A percentile compares a stretch with the other conserved stretches of the same genome.
These are phyloP conservation scores for Pleuronectes platessa DNA, from an alignment of 2,113 vertebrate genomes.

Conservation along the genomic window DNA sequence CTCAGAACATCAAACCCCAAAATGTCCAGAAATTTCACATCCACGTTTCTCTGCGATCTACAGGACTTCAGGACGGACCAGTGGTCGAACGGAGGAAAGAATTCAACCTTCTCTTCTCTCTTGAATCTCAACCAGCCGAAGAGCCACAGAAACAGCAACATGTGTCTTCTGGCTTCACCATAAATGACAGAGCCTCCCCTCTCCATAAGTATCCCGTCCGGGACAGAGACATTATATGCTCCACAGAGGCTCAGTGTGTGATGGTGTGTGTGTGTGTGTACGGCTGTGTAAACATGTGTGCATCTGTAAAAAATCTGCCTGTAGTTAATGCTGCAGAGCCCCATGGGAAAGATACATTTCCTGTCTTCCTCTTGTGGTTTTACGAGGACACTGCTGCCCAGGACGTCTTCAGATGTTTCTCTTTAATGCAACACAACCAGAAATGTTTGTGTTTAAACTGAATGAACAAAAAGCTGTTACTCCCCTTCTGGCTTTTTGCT, in stretches of 20 bases:
- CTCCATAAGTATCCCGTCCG: slow-evolving; percentile 32
- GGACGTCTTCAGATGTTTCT: background rate
- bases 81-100: background rate
- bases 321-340: slow-evolving; percentile 58
- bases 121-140: background rate
- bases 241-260: slow-evolving; percentile 24
- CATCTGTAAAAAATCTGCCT: slow-evolving; percentile 26
- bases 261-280: slow-evolving; percentile 33
- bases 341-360: slow-evolving; percentile 60
- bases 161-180: slow-evolving; percentile 35
- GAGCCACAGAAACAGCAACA: slow-evolving; percentile 27
- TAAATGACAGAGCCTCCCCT: slow-evolving; percentile 21
- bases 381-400: background rate
- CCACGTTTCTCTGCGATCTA: background rate
- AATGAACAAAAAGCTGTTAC: background rate
- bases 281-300: slow-evolving; percentile 44
- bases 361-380: slow-evolving; percentile 37
- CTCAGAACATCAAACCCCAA: too few species aligned
- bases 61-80: background rate
- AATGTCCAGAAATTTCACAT: too few species aligned
- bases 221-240: slow-evolving; percentile 4
- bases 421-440: background rate
- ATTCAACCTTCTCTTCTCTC: background rate
- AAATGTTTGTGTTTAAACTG: slow-evolving; percentile 16
- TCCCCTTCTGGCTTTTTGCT: slow-evolving; percentile 8